Evolutionary conservation across 2,888 invertebrate species (phyloP), one percentile per base, ranked within the genome.

Genomic region (Microctonus aethiopoides): DNA sequence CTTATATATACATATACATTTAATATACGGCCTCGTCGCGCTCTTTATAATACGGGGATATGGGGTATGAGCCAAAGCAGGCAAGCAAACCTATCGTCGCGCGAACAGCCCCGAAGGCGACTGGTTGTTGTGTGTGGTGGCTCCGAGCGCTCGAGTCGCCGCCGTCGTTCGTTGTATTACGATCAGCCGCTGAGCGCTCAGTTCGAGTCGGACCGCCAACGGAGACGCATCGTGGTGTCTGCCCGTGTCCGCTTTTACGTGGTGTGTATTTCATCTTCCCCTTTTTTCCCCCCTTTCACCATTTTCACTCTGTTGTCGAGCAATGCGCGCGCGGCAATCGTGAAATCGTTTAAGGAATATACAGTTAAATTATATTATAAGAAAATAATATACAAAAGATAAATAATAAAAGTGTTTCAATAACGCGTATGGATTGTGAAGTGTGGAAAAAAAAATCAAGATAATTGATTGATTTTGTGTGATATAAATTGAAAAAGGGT

Each of bases 141-240:
- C 60, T 57, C 32, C 60, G 52, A 63, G 62, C 66, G 34, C 41
- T 65, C 60, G 76, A 68, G 60, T 51, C 67, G 59, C 74, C 75
- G 74, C 76, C 78, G 76, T 75, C 78, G 79, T 77, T 77, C 77
- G 77, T 79, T n/a, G n/a, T n/a, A n/a, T n/a, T 76, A 77, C 80
- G 81, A 80, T 81, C 80, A 80, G 80, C 78, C 80, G 80, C 77
- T 74, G 77, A 77, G 77, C 76, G 77, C 80, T 82, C 81, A 82
- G 82, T 83, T 83, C 82, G 80, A 77, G 81, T 83, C 83, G 82
- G 82, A 81, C 77, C 81, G 80, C 80, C 83, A 79, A 75, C 77
- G 80, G 75, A 77, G 79, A 77, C 71, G 77, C 78, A 76, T 80
- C 75, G 78, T 76, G 73, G 64, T 73, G 77, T 54, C 72, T 57